Conservation (phyloP, 2,113 vertebrate genomes). For the Phalacrocorax pelagicus region DNA sequence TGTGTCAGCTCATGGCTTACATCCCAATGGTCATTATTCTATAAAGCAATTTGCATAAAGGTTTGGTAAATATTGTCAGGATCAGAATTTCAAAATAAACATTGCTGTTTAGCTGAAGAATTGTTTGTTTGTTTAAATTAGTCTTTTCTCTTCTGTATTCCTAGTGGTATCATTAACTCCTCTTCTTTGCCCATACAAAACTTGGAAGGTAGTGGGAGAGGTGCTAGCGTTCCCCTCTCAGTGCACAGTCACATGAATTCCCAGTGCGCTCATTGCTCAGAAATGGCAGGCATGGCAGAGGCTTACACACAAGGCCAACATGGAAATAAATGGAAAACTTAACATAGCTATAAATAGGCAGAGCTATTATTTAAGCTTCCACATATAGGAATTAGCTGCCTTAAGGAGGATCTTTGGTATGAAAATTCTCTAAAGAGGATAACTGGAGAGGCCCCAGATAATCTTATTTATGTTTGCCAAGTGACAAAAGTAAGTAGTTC, state of each 20-base stretch:
- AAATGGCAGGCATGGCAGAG: background rate
- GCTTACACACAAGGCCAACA: background rate
- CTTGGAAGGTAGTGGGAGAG: background rate
- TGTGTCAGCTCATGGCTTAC: background rate
- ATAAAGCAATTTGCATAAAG: background rate
- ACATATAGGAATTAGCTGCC: background rate
- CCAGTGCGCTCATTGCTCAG: background rate
- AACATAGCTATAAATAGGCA: background rate
- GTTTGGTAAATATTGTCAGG: background rate
- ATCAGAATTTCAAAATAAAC: background rate
- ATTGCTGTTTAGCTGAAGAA: background rate
- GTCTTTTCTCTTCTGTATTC: background rate
- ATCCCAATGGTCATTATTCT: background rate
- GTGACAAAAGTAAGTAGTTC: background rate
- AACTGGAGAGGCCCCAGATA: background rate
- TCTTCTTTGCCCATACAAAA: background rate
- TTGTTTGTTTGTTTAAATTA: background rate
- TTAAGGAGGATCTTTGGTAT: background rate
- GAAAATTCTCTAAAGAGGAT: background rate
- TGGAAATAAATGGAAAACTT: slow-evolving; percentile 20
- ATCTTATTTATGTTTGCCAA: background rate
- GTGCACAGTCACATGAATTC: background rate
- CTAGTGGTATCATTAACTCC: background rate
- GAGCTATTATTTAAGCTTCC: slow-evolving; percentile 19
- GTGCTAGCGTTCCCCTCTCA: background rate